Conservation (phyloP, 2,113 vertebrate genomes). For the Perognathus longimembris region DNA sequence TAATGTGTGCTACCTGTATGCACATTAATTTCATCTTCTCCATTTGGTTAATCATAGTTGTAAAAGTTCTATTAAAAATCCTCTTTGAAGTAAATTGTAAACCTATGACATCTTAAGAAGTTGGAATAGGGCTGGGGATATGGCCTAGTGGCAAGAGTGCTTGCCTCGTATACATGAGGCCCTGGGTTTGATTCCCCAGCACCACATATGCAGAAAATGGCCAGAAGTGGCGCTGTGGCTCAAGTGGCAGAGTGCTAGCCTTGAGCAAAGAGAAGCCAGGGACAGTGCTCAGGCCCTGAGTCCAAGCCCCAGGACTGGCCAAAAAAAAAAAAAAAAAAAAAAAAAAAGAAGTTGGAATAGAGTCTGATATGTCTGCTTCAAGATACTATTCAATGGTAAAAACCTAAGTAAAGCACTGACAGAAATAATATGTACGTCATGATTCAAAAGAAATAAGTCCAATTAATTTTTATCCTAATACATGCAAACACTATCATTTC, state of each 20-base stretch:
- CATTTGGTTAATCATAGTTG: slow-evolving; percentile 9
- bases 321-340: no score
- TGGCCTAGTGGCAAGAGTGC: no score
- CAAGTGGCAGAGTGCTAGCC: no score
- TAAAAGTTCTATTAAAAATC: slow-evolving; percentile 1
- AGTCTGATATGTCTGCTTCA: no score
- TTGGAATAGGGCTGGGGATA: slow-evolving; percentile 3
- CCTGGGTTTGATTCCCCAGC: no score
- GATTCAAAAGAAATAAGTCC: slow-evolving; percentile 18
- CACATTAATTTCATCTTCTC: slow-evolving; percentile 1
- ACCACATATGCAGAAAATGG: no score
- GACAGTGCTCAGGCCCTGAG: no score
- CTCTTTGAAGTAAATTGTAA: background rate
- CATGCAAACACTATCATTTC: background rate
- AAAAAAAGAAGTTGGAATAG: no score
- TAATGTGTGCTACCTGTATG: background rate
- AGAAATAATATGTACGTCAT: background rate
- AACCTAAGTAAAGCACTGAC: background rate
- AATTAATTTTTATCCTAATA: slow-evolving; percentile 40
- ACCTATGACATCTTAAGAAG: background rate
- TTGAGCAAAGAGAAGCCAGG: no score
- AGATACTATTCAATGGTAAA: slow-evolving; percentile 12
- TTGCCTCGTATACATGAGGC: no score
- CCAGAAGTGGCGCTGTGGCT: no score
- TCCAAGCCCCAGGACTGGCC: no score